Percentiles rank a stretch among this genome's conserved stretches.
These are phyloP conservation scores for Aramus guarauna DNA, from an alignment of 2,113 vertebrate genomes.

Conservation along the genomic window DNA sequence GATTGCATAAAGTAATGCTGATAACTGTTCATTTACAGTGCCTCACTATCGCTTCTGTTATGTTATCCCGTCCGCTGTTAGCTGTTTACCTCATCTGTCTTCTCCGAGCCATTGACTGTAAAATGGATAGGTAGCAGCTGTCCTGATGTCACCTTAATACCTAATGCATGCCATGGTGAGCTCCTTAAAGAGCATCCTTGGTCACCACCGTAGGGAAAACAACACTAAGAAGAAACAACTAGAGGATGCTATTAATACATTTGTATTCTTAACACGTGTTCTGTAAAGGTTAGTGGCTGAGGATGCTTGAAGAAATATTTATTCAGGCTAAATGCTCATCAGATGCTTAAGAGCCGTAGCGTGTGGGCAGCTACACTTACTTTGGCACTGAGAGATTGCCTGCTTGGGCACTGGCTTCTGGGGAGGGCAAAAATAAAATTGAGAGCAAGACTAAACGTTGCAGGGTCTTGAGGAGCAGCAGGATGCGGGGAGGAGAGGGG, in stretches of 20 bases:
- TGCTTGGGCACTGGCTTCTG: background rate
- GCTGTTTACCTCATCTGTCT: background rate
- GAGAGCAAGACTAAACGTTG: background rate
- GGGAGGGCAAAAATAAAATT: background rate
- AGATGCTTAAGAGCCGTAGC: background rate
- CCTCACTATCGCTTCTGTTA: background rate
- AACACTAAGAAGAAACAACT: background rate
- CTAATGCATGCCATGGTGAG: background rate
- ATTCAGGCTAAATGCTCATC: background rate
- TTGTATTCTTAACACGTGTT: background rate
- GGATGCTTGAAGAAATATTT: background rate
- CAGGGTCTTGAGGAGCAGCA: background rate
- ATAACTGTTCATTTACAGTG: background rate
- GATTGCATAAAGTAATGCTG: background rate
- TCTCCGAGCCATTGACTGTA: background rate
- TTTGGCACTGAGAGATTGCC: background rate
- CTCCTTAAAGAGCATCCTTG: background rate
- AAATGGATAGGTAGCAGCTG: background rate
- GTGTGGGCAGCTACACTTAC: background rate
- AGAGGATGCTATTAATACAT: background rate
- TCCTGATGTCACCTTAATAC: background rate
- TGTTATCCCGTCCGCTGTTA: background rate
- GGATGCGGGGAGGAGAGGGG: background rate
- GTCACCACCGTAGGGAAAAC: background rate
- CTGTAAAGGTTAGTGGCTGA: background rate